phyloP scores from a whole-genome alignment of 2,888 invertebrate genomes.

The Saturnia pavonia region DNA sequence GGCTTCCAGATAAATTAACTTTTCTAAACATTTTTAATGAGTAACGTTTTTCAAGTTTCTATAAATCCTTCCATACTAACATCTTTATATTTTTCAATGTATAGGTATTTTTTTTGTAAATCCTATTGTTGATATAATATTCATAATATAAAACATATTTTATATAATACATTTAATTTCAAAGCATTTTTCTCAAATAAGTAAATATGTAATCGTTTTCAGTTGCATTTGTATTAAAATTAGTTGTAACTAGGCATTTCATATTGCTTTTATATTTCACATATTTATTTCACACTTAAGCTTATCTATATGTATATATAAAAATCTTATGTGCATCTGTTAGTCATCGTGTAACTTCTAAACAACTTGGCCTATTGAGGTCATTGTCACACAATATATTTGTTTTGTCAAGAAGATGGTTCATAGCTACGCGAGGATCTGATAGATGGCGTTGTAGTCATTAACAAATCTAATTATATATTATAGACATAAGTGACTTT shows the following conservation, averaged over 20 bases:
- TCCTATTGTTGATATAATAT: not conserved
- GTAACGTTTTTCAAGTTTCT: slow-evolving; percentile 58
- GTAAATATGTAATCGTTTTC: not conserved
- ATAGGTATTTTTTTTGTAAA: not conserved
- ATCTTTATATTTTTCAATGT: not conserved
- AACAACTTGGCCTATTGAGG: no score
- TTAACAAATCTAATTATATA: no score
- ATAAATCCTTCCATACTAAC: not conserved
- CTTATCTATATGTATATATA: no score
- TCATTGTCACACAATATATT: no score
- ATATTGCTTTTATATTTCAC: no score
- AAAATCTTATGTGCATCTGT: no score
- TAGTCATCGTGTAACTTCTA: no score
- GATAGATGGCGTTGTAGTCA: no score
- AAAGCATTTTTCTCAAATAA: slow-evolving; percentile 23
- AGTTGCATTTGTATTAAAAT: not conserved
- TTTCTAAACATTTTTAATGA: slow-evolving; percentile 71
- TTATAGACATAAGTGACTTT: no score
- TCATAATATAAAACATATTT: not conserved
- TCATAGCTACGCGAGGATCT: no score
- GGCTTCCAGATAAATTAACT: slow-evolving; percentile 70
- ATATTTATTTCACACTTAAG: no score
- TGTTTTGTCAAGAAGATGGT: no score
- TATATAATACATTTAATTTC: slow-evolving; percentile 48
- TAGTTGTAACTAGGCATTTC: not conserved